These are phyloP conservation scores for Karalla daura DNA, from an alignment of 2,797 vertebrate genomes.

Conservation along the genomic window DNA sequence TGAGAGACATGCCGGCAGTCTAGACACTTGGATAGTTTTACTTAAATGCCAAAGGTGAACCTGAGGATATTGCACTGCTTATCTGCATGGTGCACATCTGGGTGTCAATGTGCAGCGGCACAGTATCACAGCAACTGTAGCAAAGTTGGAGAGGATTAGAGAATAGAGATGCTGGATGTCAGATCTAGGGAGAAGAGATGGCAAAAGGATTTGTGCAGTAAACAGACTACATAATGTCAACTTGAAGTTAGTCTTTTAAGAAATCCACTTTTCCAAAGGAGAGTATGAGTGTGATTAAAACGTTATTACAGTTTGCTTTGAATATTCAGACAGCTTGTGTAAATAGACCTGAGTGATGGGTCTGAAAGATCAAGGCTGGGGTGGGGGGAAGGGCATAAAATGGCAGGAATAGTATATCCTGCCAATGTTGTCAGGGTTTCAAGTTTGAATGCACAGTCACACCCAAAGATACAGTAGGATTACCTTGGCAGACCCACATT, in stretches of 20 bases:
- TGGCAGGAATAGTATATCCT: constrained; percentile 40
- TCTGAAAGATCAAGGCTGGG: constrained; percentile 56
- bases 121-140: no score
- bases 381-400: constrained; percentile 35
- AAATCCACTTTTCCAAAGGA: constrained; percentile 15
- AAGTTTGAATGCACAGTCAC: constrained; percentile 60
- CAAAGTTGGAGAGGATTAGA: no score
- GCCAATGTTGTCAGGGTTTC: constrained; percentile 47
- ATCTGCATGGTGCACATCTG: no score
- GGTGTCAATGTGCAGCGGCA: no score
- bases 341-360: constrained; percentile 46
- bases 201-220: no score
- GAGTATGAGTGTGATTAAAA: neutral
- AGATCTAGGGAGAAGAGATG: no score
- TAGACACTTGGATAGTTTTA: no score
- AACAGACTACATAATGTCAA: constrained; percentile 4
- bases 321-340: constrained; percentile 45
- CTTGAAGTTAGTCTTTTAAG: constrained; percentile 5
- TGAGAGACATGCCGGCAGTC: no score
- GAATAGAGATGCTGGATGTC: no score
- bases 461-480: constrained; percentile 58
- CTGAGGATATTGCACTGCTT: no score
- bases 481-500: constrained; percentile 51
- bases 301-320: constrained; percentile 21
- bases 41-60: no score